Conservation (phyloP, 2,113 vertebrate species). For the Parus major region DNA sequence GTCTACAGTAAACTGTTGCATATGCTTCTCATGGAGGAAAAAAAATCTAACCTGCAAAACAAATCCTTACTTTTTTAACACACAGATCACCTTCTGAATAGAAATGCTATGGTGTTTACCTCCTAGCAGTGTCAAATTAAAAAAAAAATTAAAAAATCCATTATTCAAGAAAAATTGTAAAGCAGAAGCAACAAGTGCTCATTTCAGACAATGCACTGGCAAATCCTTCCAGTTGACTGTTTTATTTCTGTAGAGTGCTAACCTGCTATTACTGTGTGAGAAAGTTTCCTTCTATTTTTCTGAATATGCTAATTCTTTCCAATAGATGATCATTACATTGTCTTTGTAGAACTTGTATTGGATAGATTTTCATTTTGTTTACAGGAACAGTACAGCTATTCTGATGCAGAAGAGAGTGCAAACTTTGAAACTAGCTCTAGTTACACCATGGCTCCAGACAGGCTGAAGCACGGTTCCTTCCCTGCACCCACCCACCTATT, state of each 20-base stretch:
- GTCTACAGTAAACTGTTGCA: neutral
- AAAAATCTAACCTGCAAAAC: neutral
- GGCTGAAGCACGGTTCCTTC: neutral
- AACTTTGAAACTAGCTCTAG: neutral
- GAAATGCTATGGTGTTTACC: neutral
- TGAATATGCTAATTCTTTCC: neutral
- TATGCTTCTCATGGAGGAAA: neutral
- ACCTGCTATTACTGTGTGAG: neutral
- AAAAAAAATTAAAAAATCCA: neutral
- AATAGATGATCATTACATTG: neutral
- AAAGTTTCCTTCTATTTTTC: neutral
- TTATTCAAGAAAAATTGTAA: neutral
- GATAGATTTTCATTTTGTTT: neutral
- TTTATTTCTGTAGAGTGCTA: neutral
- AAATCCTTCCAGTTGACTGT: neutral
- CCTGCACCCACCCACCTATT: neutral
- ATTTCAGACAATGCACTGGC: neutral
- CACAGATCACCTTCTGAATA: neutral
- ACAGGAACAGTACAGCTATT: neutral
- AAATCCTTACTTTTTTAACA: neutral
- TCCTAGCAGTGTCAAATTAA: neutral
- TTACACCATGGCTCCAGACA: neutral
- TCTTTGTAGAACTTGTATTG: neutral
- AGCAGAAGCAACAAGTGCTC: neutral
- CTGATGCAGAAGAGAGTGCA: neutral